Base-by-base conservation (phyloP, 2,113 vertebrate species). In the Tragelaphus scriptus region DNA sequence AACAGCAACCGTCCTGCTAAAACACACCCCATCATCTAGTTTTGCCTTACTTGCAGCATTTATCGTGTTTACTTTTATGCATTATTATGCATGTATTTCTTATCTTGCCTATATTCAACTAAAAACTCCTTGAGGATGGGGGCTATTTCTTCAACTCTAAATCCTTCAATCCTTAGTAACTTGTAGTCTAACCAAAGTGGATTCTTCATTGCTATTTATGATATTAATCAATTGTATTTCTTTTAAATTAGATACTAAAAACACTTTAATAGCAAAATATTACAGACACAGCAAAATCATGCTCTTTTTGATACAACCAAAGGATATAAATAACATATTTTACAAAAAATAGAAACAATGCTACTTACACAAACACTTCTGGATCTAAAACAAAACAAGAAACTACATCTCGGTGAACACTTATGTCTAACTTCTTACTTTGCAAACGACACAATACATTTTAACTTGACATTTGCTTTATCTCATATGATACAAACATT, bases 301-400 rank as follows among this genome's bases (percentile, higher is more conserved):
- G 51, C 5, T 82, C 6, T 92, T 96, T 97, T 95, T 94, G 88
- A 93, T 97, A 94, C 32, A 97, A 91, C 56, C 28, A 86, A 89
- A 97, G 36, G 47, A 56, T 93, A 97, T 98, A 98, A 98, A 98
- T 98, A 97, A 63, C 55, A 80, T 32, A n/a, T 90, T 97, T 94
- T 97, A 97, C 90, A 97, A 85, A 97, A 93, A 55, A 56, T 82
- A 49, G 56, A 93, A 95, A 81, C 36, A 87, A 10, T 61, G 53
- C 61, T 84, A 81, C 25, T 58, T 71, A 84, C 30, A 47, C 17
- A 91, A 88, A 85, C 19, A 85, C 2, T 2, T 13, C 79, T 21
- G 15, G 25, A 90, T 96, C 55, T 87, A 40, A 86, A 92, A 89
- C 30, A 95, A 82, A 88, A 87, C 47, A 47, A 36, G 13, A 94